Base-by-base conservation (phyloP, 1,140 invertebrate genomes). In the Bilobella aurantiaca region DNA sequence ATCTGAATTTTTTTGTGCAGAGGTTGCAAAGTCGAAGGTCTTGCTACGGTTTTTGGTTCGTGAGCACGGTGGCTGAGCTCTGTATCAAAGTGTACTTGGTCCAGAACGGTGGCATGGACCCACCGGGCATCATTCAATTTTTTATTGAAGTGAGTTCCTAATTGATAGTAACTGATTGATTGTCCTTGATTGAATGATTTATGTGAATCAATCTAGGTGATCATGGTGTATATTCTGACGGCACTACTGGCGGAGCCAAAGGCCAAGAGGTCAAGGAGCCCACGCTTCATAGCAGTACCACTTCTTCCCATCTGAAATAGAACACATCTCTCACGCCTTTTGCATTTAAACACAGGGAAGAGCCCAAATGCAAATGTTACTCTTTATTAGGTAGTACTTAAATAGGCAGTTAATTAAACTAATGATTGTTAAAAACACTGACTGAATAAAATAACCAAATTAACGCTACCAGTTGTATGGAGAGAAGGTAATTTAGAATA, bases 21-120 rank as follows among this genome's bases (percentile, higher is more conserved):
- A 12, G 58, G 23, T 12, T 59, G n/a, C 58, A 29, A 30, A 31
- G 28, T 59, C 5, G 23, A 12, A 59, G 25, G 25, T 28, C 58
- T 3, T 59, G 58, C 28, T 59, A 59, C 28, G 58, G 58, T 8
- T 59, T 59, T 29, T 59, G 58, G 58, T 59, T 59, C 58, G 8
- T 59, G 5, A 59, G 58, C 28, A 59, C 58, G 8, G 58, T 59
- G 3, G 58, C 58, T 25, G 58, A 59, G 58, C 58, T 59, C 23
- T 59, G 58, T 34, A 59, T 59, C 14, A 59, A 59, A 59, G 25
- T 59, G 5, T 59, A 59, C 58, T 25, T 59, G 58, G 28, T 29
- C 8, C 5, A 25, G 18, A 29, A 59, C 18, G 28, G 31, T 5
- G 28, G 5, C 5, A 59, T 59, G 28, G 58, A 59, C 32, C 58